Conservation (phyloP, 2,888 invertebrate species). For the Pristionchus exspectatus region DNA sequence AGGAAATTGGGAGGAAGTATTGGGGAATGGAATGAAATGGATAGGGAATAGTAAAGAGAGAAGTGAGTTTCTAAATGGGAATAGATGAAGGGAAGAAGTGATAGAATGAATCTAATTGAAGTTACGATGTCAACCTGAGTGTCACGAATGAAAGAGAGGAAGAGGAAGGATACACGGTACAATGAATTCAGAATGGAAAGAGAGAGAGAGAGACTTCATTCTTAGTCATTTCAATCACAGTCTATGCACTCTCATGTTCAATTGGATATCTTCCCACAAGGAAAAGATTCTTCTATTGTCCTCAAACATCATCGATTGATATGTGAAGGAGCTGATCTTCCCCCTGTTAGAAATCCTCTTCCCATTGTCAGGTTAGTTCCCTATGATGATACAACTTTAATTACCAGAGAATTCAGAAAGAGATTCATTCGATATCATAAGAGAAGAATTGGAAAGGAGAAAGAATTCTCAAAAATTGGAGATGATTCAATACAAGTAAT, state of each 20-base stretch:
- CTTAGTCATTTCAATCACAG: not conserved
- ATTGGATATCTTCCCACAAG: constrained; percentile 45
- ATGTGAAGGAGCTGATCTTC: not conserved
- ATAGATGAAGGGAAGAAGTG: not conserved
- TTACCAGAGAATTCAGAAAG: not conserved
- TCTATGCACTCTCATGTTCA: constrained; percentile 10
- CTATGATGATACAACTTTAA: not conserved
- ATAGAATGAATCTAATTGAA: not conserved
- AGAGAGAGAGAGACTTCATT: constrained; percentile 24
- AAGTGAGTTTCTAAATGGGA: not conserved
- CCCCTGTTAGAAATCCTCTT: constrained; percentile 5
- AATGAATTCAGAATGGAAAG: constrained; percentile 4
- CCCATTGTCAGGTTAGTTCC: constrained; percentile 24
- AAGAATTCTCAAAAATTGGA: constrained; percentile 29
- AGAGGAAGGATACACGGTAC: not conserved
- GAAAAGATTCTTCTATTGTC: not conserved
- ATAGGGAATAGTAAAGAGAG: constrained; percentile 23
- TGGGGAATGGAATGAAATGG: not conserved
- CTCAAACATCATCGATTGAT: constrained; percentile 22
- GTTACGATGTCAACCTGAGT: constrained; percentile 3
- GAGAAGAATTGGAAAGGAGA: not conserved
- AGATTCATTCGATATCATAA: not conserved
- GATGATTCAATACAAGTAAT: constrained; percentile 26
- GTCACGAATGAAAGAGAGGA: not conserved
- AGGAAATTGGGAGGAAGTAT: constrained; percentile 28